These are phyloP conservation scores for Cylas formicarius DNA, from an alignment of 1,140 invertebrate species.

Conservation along the genomic window DNA sequence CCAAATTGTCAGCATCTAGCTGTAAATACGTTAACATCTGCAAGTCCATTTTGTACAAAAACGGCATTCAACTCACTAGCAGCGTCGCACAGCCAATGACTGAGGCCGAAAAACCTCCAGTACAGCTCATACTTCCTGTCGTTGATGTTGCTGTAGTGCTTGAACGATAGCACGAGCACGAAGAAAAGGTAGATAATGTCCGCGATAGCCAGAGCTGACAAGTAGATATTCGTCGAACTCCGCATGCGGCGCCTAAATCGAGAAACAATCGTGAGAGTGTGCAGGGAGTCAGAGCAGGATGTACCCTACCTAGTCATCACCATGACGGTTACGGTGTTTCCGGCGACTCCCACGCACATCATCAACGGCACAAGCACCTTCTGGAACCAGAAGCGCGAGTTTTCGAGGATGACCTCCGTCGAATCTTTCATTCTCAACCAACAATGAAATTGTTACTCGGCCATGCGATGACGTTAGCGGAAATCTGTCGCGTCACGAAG, in stretches of 20 bases:
- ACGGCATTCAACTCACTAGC: slow-evolving; percentile 47
- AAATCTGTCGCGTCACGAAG: too few relatives aligned
- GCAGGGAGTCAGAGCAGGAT: not conserved
- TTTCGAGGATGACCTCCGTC: slow-evolving; percentile 37
- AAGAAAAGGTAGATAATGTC: slow-evolving; percentile 65
- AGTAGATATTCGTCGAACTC: slow-evolving; percentile 67
- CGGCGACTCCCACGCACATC: slow-evolving; percentile 59
- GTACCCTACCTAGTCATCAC: slow-evolving; percentile 58
- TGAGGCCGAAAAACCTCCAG: slow-evolving; percentile 52
- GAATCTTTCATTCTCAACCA: slow-evolving; percentile 19
- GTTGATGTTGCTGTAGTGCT: slow-evolving; percentile 52
- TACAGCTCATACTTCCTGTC: slow-evolving; percentile 40
- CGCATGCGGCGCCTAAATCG: slow-evolving; percentile 59
- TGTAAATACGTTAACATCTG: slow-evolving; percentile 2
- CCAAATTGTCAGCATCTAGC: too few relatives aligned
- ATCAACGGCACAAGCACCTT: slow-evolving; percentile 62
- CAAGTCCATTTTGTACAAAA: too few relatives aligned
- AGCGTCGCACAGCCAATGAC: slow-evolving; percentile 55
- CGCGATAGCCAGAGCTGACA: slow-evolving; percentile 64
- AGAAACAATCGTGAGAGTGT: slow-evolving; percentile 10
- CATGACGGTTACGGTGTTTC: slow-evolving; percentile 65
- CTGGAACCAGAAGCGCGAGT: slow-evolving; percentile 56
- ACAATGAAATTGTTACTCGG: too few relatives aligned
- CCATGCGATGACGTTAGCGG: too few relatives aligned
- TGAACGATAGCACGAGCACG: slow-evolving; percentile 56